These are phyloP conservation scores for Tenodera sinensis DNA, from an alignment of 2,888 invertebrate species.

Conservation along the genomic window DNA sequence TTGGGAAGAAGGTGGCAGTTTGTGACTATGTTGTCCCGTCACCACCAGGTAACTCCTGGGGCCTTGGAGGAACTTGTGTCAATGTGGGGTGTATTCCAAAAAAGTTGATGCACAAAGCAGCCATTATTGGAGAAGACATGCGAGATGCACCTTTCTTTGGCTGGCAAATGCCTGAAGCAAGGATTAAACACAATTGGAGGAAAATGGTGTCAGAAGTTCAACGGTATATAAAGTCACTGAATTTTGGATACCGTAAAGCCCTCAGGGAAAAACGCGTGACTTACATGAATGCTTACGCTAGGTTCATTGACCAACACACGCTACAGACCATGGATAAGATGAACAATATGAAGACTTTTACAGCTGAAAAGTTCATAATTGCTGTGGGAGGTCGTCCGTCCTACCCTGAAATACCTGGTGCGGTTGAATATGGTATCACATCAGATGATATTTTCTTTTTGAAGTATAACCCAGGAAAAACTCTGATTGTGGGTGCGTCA, in stretches of 20 bases:
- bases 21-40: constrained; percentile 83
- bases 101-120: constrained; percentile 95
- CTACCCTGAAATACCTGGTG: constrained; percentile 49
- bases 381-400: constrained; percentile 51
- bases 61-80: constrained; percentile 94
- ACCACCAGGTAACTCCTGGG: constrained; percentile 88
- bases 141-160: constrained; percentile 49
- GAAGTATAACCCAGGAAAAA: constrained; percentile 50
- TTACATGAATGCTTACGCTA: constrained; percentile 51
- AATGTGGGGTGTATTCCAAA: constrained; percentile 98
- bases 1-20: constrained; percentile 81
- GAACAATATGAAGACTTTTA: constrained; percentile 42
- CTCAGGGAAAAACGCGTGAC: constrained; percentile 48
- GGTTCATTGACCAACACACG: constrained; percentile 48
- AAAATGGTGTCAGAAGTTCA: constrained; percentile 49
- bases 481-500: constrained; percentile 55
- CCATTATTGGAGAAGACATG: constrained; percentile 79
- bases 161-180: background rate
- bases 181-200: constrained; percentile 47
- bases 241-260: constrained; percentile 51
- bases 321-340: constrained; percentile 40
- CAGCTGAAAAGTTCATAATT: constrained; percentile 48
- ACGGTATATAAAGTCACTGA: constrained; percentile 50
- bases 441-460: constrained; percentile 57
- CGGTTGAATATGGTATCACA: constrained; percentile 49